Conservation (phyloP, 2,797 vertebrate genomes). For the Molossus molossus region DNA sequence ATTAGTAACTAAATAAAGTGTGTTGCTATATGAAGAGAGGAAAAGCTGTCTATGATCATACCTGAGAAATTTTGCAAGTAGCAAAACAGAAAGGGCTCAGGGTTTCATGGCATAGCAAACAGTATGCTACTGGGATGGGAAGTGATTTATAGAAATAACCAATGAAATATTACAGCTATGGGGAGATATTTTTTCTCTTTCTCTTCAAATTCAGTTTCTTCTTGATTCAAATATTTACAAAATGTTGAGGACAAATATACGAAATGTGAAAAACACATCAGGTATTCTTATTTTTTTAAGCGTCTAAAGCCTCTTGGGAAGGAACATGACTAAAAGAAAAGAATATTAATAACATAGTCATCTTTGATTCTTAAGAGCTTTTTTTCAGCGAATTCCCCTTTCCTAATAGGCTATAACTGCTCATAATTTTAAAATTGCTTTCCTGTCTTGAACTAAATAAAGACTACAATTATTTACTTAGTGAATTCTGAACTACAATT, state of each 20-base stretch:
- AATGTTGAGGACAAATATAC: not conserved
- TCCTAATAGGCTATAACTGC: not conserved
- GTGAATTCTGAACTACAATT: not conserved
- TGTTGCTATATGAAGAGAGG: not conserved
- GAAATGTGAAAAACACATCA: not conserved
- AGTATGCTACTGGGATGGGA: not conserved
- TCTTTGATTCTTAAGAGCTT: not conserved
- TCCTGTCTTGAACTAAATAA: not conserved
- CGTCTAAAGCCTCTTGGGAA: not conserved
- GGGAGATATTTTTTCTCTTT: not conserved
- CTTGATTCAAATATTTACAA: constrained; percentile 3
- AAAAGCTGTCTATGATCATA: not conserved
- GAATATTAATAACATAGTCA: not conserved
- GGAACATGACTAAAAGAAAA: not conserved
- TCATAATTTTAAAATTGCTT: not conserved
- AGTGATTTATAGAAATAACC: not conserved
- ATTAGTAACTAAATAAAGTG: not conserved
- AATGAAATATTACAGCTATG: not conserved
- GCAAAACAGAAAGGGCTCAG: not conserved
- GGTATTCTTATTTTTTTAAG: not conserved
- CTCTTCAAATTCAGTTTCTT: not conserved
- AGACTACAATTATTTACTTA: not conserved
- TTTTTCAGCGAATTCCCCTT: not conserved
- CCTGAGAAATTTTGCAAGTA: not conserved
- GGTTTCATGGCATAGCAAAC: not conserved